Percentiles rank a stretch among this genome's conserved stretches.
Conservation (phyloP, 2,797 vertebrate species). For the Tolypeutes matacus region DNA sequence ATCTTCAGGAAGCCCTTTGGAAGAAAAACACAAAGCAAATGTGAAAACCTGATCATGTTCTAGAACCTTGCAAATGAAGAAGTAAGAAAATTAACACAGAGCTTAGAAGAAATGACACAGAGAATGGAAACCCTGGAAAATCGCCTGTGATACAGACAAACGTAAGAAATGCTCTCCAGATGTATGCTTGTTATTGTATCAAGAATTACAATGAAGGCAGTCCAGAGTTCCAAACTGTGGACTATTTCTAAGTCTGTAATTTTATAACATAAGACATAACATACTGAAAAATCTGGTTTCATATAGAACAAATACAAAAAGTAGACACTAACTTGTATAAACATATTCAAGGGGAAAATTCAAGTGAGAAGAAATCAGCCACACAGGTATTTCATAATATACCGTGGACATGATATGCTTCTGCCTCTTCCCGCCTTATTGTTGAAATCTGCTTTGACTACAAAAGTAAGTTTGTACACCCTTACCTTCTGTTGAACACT, state of each 20-base stretch:
- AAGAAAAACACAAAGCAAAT: slow-evolving; percentile 91
- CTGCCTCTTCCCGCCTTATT: slow-evolving; percentile 22
- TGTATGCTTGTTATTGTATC: background rate
- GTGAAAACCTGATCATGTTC: slow-evolving; percentile 92
- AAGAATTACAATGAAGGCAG: slow-evolving; percentile 66
- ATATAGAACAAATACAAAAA: slow-evolving; percentile 23
- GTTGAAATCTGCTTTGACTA: slow-evolving; percentile 26
- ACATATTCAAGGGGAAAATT: background rate
- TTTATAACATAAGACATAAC: slow-evolving; percentile 17
- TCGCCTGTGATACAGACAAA: slow-evolving; percentile 88
- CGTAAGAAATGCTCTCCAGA: background rate
- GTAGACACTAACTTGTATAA: slow-evolving; percentile 16
- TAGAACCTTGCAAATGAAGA: slow-evolving; percentile 92
- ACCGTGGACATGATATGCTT: slow-evolving; percentile 35
- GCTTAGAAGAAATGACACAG: slow-evolving; percentile 92
- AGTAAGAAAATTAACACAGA: slow-evolving; percentile 90
- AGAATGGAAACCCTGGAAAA: slow-evolving; percentile 94
- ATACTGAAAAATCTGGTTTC: slow-evolving; percentile 35
- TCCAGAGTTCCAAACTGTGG: slow-evolving; percentile 70
- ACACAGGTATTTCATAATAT: slow-evolving; percentile 66
- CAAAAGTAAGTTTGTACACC: slow-evolving; percentile 24
- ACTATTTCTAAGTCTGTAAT: background rate
- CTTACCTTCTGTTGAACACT: slow-evolving; percentile 58
- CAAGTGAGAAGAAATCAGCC: slow-evolving; percentile 82
- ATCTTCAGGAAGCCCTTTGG: slow-evolving; percentile 88